Percentiles rank a stretch among this genome's conserved stretches.
Evolutionary conservation across 2,797 vertebrate genomes (phyloP).

Genomic region (Eulemur coronatus): DNA sequence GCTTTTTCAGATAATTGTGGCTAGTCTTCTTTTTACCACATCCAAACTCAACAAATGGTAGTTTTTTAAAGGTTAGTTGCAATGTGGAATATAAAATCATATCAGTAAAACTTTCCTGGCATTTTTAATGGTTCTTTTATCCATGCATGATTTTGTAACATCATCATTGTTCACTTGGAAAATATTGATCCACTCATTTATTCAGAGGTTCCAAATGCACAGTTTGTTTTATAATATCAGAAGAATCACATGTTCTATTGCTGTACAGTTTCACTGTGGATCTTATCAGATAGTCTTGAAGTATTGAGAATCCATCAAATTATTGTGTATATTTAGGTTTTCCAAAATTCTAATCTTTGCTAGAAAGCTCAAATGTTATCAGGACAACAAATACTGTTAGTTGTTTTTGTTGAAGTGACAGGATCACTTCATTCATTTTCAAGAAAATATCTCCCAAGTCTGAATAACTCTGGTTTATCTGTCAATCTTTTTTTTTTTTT

Average conservation of each 20-base stretch:
- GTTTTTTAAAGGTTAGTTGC: not conserved
- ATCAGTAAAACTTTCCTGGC: not conserved
- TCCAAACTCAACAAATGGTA: not conserved
- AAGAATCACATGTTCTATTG: not conserved
- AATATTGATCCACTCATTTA: not conserved
- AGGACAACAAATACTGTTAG: not conserved
- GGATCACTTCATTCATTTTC: conserved; percentile 22
- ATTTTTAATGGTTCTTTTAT: not conserved
- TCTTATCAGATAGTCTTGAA: not conserved
- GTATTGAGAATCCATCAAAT: conserved; percentile 20
- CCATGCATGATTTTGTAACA: not conserved
- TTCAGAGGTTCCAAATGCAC: not conserved
- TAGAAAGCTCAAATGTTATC: conserved; percentile 12
- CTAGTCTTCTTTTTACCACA: not conserved
- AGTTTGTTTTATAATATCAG: not conserved
- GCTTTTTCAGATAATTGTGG: not conserved
- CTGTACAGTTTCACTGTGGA: not conserved
- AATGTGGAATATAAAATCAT: not conserved
- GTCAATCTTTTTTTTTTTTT: not conserved
- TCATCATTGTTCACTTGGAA: not conserved
- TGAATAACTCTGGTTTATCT: not conserved
- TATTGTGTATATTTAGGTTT: not conserved
- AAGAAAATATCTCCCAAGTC: conserved; percentile 4
- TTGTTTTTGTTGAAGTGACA: conserved; percentile 43
- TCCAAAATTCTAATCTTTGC: not conserved